These are phyloP conservation scores for Otocyon megalotis DNA, from an alignment of 2,113 vertebrate species.

Conservation along the genomic window DNA sequence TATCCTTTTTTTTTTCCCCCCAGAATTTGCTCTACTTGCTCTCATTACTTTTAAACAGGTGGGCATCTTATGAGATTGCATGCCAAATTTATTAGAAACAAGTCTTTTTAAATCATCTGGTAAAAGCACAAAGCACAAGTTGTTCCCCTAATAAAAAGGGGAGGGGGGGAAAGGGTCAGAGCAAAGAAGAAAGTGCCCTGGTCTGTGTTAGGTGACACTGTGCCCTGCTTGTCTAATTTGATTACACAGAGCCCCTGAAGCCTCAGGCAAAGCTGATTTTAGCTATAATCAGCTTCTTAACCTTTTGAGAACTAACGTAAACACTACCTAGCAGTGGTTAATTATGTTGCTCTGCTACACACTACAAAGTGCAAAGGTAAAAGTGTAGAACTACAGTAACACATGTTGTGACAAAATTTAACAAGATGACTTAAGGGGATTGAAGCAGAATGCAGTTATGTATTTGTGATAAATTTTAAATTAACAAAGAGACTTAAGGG, in stretches of 20 bases:
- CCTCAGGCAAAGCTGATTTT: conserved; percentile 91
- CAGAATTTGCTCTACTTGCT: not conserved
- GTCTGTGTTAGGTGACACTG: conserved; percentile 90
- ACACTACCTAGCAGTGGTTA: conserved; percentile 89
- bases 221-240: conserved; percentile 91
- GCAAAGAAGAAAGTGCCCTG: conserved; percentile 87
- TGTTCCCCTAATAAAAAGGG: conserved; percentile 83
- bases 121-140: conserved; percentile 83
- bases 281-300: conserved; percentile 93
- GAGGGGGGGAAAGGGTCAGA: conserved; percentile 84
- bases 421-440: conserved; percentile 83
- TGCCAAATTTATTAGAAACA: conserved; percentile 77
- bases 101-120: conserved; percentile 84
- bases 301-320: conserved; percentile 91
- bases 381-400: conserved; percentile 79
- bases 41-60: conserved; percentile 63
- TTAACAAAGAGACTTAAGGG: conserved; percentile 68
- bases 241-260: conserved; percentile 89
- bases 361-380: conserved; percentile 88
- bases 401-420: conserved; percentile 84
- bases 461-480: conserved; percentile 46
- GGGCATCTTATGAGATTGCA: conserved; percentile 66
- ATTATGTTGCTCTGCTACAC: conserved; percentile 85
- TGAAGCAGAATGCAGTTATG: conserved; percentile 66
- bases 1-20: not conserved